Evolutionary conservation across 2,113 vertebrate genomes (phyloP), one percentile per base, ranked within the genome.

Genomic region (Motacilla alba): DNA sequence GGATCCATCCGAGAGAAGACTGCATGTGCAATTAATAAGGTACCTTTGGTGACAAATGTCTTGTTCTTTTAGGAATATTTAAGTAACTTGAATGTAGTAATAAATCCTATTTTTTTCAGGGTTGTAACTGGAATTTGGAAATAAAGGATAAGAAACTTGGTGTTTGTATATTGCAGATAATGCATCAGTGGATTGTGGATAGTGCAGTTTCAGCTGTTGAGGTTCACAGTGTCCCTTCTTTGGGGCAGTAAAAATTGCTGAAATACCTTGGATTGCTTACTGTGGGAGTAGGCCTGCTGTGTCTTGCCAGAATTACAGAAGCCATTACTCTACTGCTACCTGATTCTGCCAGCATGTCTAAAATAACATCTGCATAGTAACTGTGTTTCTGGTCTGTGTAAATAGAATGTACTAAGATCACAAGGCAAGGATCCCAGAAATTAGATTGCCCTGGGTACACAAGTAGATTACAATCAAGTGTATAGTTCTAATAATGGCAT

Each of bases 21-120:
- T 21, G 98, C 98, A 3, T 99, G 99, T 96, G 99, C 99, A 90
- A 99, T 99, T 90, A 99, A 99, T 96, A 99, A 99, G 99, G 99
- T 99, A 96, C 50, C n/a, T 84, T 72, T 41, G 33, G 47, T 53
- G 68, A 83, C 58, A 76, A 49, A 63, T n/a, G 21, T 16, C 53
- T 79, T 81, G 10, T 55, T 95, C 46, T 49, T 16, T 47, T 85
- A 49, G 15, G 13, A 53, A 22, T 84, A 33, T 64, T 89, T 28
- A 59, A 86, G 35, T 78, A 67, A 83, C 13, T 75, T 56, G 46
- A 78, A 78, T 70, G 31, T 47, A 52, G 43, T 60, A 55, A 60
- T 47, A 85, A 85, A 59, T 69, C 13, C 28, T 56, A 9, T 7
- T 37, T 69, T 64, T 67, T 56, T 8, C 52, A 41, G 24, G 33